Base-by-base conservation (phyloP, 2,113 vertebrate species). In the Hassar affinis region DNA sequence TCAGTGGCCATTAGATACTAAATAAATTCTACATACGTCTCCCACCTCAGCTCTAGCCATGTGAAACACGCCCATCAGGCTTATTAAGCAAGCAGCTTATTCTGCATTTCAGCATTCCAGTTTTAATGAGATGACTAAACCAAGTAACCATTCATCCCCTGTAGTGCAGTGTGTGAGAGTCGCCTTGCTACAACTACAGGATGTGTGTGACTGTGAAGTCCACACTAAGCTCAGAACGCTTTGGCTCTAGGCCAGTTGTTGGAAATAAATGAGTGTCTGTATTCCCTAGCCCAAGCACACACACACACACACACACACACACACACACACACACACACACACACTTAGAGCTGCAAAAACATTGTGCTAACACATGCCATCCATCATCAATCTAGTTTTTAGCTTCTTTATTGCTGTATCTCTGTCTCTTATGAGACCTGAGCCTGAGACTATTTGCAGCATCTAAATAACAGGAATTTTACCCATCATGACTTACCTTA, bases 1-100 rank as follows among this genome's bases (percentile, higher is more conserved):
- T 47, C 52, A 47, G 80, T 5, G 2, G n/a, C 18, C 27, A 76
- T 54, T 54, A 35, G 17, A 54, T 52, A 52, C 18, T 22, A 59
- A 47, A 72, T 56, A 47, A 42, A 72, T 74, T 74, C 27, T 54
- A 6, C 27, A 33, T 33, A 35, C 27, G 22, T 54, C n/a, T 27
- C 45, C 27, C n/a, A 49, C 45, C n/a, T 72, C 38, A 72, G 42
- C 45, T 6, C 27, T 38, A 54, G 49, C 49, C 49, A 76, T 76
- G 30, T 54, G 49, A 33, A 54, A 14, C 30, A 76, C 1, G 74
- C 8, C 47, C 30, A 15, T 76, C 74, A 54, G 18, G 49, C 74
- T 76, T 76, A 54, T 76, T 76, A 76, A 54, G 3, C n/a, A 54
- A 76, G 47, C 51, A 54, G 74, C 49, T 76, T 76, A 66, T 77